Conservation (phyloP, 2,888 invertebrate species). For the Epinotia ramella region DNA sequence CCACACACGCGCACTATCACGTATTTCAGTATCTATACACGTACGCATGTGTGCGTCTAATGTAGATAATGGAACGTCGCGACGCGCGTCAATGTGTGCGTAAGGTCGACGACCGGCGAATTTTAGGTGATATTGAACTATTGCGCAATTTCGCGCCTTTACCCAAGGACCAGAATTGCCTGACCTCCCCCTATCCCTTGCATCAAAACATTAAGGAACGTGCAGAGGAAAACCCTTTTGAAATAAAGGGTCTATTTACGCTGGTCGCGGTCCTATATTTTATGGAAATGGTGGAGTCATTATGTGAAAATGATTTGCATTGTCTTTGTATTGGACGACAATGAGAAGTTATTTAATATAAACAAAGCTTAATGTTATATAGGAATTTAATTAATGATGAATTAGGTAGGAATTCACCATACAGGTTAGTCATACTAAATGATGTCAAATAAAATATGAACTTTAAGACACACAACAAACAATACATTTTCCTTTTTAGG, state of each 20-base stretch:
- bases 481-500: no score
- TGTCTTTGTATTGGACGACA: constrained; percentile 22
- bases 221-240: not conserved
- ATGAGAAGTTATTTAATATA: constrained; percentile 1
- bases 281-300: constrained; percentile 41
- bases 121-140: constrained; percentile 62
- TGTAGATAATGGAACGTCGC: constrained; percentile 52
- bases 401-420: not conserved
- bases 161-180: constrained; percentile 28
- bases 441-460: no score
- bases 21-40: constrained; percentile 49
- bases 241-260: constrained; percentile 17
- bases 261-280: constrained; percentile 36
- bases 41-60: constrained; percentile 47
- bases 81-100: constrained; percentile 52
- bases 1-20: constrained; percentile 44
- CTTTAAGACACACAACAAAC: no score
- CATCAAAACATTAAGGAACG: constrained; percentile 5
- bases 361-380: not conserved
- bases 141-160: constrained; percentile 58
- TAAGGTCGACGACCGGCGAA: constrained; percentile 63
- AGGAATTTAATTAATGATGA: constrained; percentile 10
- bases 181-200: constrained; percentile 37
- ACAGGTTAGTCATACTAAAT: no score
- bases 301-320: constrained; percentile 42